Evolutionary conservation across 2,888 invertebrate genomes (phyloP), one percentile per base, ranked within the genome.

Genomic region (Geophilus truncorum): DNA sequence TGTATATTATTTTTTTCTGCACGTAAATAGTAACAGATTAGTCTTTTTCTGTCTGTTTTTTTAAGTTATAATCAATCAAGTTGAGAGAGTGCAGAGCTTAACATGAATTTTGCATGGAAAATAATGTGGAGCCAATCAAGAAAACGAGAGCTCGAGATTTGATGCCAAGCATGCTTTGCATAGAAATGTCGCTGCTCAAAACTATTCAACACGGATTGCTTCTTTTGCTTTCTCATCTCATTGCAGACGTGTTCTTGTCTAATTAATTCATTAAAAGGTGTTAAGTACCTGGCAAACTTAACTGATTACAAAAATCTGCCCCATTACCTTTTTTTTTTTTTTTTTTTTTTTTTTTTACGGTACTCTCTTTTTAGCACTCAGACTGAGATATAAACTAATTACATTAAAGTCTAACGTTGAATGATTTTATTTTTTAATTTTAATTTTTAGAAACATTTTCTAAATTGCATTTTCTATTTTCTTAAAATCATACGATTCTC

Each of bases 91-190:
- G 51, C 51, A 51, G 51, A 51, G 51, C 51, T 51, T 51, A 51
- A 21, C 51, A 70, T 70, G 70, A 70, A 70, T 70, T 70, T 70
- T 70, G 70, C 70, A 70, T 70, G 70, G 70, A 23, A 70, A 70
- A 70, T 70, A 70, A 70, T 70, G 25, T 70, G 70, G 70, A 70
- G 28, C 25, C 70, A 70, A 70, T 70, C 70, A 70, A 70, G 70
- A 70, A 70, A 15, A 70, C 70, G 28, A 70, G 70, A 70, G 70
- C 70, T 70, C 70, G 70, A 70, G 70, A 70, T 70, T 70, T 70
- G 70, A 70, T 70, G 70, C 70, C 70, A n/a, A 70, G 70, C 70
- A 70, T 70, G 70, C 70, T 70, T 70, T 70, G 70, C 70, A 70
- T 70, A 70, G 70, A 70, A 70, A 70, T 70, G 70, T 70, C 70